Conservation (phyloP, 2,113 vertebrate genomes). For the Tetraodon nigroviridis region DNA sequence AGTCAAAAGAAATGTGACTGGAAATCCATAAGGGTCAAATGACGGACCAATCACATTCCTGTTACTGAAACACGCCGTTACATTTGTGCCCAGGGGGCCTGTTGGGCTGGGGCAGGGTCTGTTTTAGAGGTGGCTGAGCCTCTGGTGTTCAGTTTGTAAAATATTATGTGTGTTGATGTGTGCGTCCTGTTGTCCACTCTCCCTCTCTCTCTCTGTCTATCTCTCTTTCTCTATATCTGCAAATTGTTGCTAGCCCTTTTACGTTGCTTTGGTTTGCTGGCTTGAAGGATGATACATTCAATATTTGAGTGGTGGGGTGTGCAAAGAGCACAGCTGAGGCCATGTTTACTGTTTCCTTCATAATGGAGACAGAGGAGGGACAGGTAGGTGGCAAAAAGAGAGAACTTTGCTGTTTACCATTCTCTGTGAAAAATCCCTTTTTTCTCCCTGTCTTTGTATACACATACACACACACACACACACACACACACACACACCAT, state of each 20-base stretch:
- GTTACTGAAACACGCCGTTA: too few relatives aligned
- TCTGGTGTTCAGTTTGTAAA: too few relatives aligned
- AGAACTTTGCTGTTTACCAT: slow-evolving; percentile 30
- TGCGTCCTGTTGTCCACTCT: too few relatives aligned
- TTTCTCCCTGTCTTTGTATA: background rate
- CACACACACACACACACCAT: slow-evolving; percentile 5
- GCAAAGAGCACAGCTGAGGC: slow-evolving; percentile 35
- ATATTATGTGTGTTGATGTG: too few relatives aligned
- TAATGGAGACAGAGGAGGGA: slow-evolving; percentile 16
- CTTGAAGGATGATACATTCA: slow-evolving; percentile 40
- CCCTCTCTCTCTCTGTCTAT: background rate
- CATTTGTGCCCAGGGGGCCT: too few relatives aligned
- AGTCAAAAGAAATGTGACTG: too few relatives aligned
- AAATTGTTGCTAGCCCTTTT: slow-evolving; percentile 10
- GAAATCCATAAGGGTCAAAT: too few relatives aligned
- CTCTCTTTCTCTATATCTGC: background rate
- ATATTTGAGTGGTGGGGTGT: slow-evolving; percentile 32
- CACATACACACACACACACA: background rate
- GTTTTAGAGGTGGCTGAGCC: too few relatives aligned
- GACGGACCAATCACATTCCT: too few relatives aligned
- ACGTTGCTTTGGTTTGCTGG: slow-evolving; percentile 17
- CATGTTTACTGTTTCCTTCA: slow-evolving; percentile 53
- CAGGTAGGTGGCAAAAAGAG: background rate
- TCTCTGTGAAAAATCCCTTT: slow-evolving; percentile 18
- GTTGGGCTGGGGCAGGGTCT: too few relatives aligned